These are phyloP conservation scores for Anser cygnoides DNA, from an alignment of 2,113 vertebrate species.

Conservation along the genomic window DNA sequence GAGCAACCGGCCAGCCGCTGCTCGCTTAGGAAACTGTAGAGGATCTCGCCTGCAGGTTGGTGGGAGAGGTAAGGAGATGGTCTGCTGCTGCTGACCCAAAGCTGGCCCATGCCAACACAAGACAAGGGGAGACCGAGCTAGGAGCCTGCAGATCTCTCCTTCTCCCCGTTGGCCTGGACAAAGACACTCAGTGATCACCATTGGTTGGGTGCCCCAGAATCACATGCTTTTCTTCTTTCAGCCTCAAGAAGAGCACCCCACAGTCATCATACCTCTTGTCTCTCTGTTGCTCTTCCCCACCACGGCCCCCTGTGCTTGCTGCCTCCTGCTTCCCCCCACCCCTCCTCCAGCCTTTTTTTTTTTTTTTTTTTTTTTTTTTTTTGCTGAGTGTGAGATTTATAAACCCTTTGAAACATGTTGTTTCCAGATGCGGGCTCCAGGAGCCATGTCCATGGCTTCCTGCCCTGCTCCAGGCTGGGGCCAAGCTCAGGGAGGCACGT, in stretches of 20 bases:
- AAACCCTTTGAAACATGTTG: constrained; percentile 75
- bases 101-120: no score
- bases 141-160: background rate
- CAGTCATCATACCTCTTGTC: background rate
- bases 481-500: constrained; percentile 63
- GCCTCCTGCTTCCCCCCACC: background rate
- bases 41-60: background rate
- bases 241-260: background rate
- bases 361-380: constrained; percentile 5
- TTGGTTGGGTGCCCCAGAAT: background rate
- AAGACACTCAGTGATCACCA: background rate
- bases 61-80: background rate
- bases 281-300: background rate
- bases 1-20: background rate
- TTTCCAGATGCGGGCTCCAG: constrained; percentile 75
- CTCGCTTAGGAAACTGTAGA: background rate
- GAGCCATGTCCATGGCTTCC: constrained; percentile 65
- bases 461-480: background rate
- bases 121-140: background rate
- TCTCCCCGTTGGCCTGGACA: background rate
- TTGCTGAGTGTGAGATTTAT: constrained; percentile 57
- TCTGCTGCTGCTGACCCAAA: background rate
- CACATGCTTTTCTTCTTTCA: constrained; percentile 12
- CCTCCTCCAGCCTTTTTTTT: background rate
- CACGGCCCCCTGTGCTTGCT: background rate